Evolutionary conservation across 2,888 invertebrate species (phyloP), one percentile per base, ranked within the genome.

Genomic region (Drosophila mulleri): DNA sequence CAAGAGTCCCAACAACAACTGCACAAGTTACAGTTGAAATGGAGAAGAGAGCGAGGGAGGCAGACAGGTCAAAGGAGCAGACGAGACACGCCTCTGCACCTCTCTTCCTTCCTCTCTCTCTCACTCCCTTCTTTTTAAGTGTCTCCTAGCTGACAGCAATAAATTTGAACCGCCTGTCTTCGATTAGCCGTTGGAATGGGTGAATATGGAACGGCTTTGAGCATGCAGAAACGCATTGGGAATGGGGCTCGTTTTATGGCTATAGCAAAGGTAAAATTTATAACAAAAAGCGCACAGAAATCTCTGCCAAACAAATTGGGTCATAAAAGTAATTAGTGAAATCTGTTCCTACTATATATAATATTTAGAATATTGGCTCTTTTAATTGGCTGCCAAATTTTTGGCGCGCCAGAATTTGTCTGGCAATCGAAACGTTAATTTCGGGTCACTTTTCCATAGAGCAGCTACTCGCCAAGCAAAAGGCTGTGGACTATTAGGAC

Each of bases 251-350:
- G 18, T 35, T 57, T 66, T 48, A 39, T 14, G 48, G 57, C 32
- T 39, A 41, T 41, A 42, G 54, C 39, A 18, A 75, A 32, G 88
- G 88, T 74, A 81, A 58, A 78, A 88, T 75, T 73, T 77, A 86
- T 77, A 75, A 69, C 64, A 67, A 73, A 83, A 67, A 68, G 61
- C 62, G 65, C 70, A 79, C 61, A 35, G 63, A 78, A 74, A 52
- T 61, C 60, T 67, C 65, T 60, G 64, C 76, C 72, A 68, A 50
- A 62, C 84, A 87, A 89, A 83, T 88, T 89, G 79, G 88, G 88
- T 85, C 90, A 90, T 90, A 89, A 90, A 90, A 89, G 77, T 88
- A 90, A 90, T 88, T 88, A 89, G 78, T 65, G 61, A 80, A 82
- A 75, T 78, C 78, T 88, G 79, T 52, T 59, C 70, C 66, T 48